Percentiles rank a stretch among this genome's conserved stretches.
Conservation (phyloP, 2,888 invertebrate species). For the Eupithecia pulchellata region DNA sequence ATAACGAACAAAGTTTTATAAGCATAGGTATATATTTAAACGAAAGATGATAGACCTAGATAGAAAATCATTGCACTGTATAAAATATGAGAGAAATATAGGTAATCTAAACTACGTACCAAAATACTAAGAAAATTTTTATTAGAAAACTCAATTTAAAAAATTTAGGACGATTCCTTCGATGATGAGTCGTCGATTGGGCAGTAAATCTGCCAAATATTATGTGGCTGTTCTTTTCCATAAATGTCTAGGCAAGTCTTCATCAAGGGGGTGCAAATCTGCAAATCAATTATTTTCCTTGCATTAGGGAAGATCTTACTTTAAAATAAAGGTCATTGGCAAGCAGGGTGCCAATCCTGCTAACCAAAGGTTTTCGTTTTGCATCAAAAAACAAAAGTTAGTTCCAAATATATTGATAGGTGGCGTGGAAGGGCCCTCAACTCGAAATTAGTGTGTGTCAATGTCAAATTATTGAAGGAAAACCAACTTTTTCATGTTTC, state of each 20-base stretch:
- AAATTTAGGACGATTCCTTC: background rate
- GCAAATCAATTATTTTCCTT: conserved; percentile 32
- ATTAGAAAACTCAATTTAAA: background rate
- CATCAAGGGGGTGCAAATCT: conserved; percentile 73
- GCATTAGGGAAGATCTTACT: background rate
- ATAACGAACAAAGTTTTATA: too few species aligned
- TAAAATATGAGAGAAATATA: background rate
- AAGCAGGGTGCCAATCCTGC: too few species aligned
- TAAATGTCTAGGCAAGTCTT: conserved; percentile 76
- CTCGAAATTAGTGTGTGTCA: too few species aligned
- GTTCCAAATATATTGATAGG: too few species aligned
- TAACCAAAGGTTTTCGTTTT: too few species aligned
- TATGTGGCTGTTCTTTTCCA: conserved; percentile 70
- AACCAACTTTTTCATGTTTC: too few species aligned
- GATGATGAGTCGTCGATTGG: conserved; percentile 50
- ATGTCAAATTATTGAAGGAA: too few species aligned
- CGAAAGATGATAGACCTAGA: background rate
- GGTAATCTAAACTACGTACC: background rate
- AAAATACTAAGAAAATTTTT: background rate
- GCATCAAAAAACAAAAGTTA: too few species aligned
- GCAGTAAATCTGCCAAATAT: conserved; percentile 76
- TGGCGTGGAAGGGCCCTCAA: too few species aligned
- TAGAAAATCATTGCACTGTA: background rate
- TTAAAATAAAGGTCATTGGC: too few species aligned
- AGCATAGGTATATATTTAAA: background rate